Conservation (phyloP, 2,888 invertebrate species). For the Microdon myrmicae region DNA sequence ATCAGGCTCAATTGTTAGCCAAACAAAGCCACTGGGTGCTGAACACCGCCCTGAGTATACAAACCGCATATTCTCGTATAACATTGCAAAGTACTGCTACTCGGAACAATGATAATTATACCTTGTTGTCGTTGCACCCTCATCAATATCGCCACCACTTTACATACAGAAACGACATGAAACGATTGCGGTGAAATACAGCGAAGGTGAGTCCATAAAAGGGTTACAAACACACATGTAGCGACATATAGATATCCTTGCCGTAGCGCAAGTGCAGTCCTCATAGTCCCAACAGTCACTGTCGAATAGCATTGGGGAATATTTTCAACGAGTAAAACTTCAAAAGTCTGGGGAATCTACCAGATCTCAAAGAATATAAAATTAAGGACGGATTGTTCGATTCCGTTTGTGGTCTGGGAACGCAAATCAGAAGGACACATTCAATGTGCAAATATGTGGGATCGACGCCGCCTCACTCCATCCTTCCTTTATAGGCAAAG, state of each 20-base stretch:
- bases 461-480: no score
- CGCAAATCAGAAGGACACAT: slow-evolving; percentile 1
- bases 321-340: slow-evolving; percentile 23
- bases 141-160: slow-evolving; percentile 31
- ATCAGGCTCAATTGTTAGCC: slow-evolving; percentile 48
- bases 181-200: not conserved
- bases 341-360: not conserved
- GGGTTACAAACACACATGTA: slow-evolving; percentile 13
- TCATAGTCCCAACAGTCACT: no score
- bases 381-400: slow-evolving; percentile 49
- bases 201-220: slow-evolving; percentile 19
- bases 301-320: slow-evolving; percentile 15
- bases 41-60: slow-evolving; percentile 19
- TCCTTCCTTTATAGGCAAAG: no score
- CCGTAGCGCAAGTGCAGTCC: slow-evolving; percentile 2
- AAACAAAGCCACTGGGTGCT: slow-evolving; percentile 37
- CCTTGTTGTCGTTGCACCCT: slow-evolving; percentile 46
- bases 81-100: slow-evolving; percentile 15
- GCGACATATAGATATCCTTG: not conserved
- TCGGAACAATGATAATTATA: slow-evolving; percentile 48
- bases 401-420: slow-evolving; percentile 41
- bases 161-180: slow-evolving; percentile 17
- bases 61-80: slow-evolving; percentile 31
- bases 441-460: not conserved
- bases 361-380: slow-evolving; percentile 31